These are phyloP conservation scores for Carassius auratus DNA, from an alignment of 2,113 vertebrate genomes.

Conservation along the genomic window DNA sequence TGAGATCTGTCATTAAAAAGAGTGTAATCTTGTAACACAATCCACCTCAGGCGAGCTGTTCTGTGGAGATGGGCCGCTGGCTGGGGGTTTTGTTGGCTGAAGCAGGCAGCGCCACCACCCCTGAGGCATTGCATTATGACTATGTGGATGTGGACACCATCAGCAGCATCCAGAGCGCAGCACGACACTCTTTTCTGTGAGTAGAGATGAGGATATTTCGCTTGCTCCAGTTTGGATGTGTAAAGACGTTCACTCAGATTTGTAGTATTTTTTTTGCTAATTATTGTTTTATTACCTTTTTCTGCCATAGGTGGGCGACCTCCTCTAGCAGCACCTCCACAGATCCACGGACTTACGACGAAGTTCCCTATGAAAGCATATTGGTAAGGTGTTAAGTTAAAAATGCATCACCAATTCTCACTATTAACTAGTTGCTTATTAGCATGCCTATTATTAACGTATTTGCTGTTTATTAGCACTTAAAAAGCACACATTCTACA, in stretches of 20 bases:
- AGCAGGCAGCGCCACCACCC: conserved; percentile 82
- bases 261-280: conserved; percentile 18
- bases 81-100: conserved; percentile 92
- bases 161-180: conserved; percentile 89
- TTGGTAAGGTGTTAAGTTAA: conserved; percentile 73
- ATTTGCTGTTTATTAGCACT: too few relatives aligned
- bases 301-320: conserved; percentile 84
- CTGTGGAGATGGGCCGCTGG: conserved; percentile 94
- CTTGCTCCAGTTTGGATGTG: background rate
- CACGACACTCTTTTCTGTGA: conserved; percentile 96
- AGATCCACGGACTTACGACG: conserved; percentile 86
- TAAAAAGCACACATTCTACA: too few relatives aligned
- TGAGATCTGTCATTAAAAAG: background rate
- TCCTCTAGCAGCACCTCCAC: conserved; percentile 80
- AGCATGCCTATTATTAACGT: too few relatives aligned
- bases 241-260: background rate
- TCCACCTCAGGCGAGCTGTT: conserved; percentile 84
- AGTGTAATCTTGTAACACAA: background rate
- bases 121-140: conserved; percentile 94
- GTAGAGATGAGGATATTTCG: conserved; percentile 54
- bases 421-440: too few relatives aligned
- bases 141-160: conserved; percentile 97
- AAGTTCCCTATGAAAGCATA: conserved; percentile 90
- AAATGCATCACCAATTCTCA: background rate
- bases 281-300: background rate